These are phyloP conservation scores for Notothenia rossii DNA, from an alignment of 2,113 vertebrate species.

Conservation along the genomic window DNA sequence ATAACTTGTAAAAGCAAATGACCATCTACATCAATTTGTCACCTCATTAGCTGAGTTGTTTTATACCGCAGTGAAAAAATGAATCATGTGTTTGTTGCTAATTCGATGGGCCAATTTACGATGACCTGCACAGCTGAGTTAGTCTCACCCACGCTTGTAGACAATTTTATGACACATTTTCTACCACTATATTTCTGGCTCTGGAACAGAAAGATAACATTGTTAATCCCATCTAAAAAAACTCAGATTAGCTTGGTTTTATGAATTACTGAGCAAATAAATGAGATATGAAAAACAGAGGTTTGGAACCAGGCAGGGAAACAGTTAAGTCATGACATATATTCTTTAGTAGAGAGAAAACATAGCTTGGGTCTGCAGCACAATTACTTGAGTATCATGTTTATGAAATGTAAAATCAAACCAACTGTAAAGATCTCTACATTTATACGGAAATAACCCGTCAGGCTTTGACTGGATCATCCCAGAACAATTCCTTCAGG, in stretches of 20 bases:
- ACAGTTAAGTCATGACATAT: background rate
- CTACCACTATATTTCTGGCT: background rate
- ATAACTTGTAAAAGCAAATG: slow-evolving; percentile 28
- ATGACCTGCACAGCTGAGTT: background rate
- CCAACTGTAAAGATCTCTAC: background rate
- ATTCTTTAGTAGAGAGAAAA: background rate
- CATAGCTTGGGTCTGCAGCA: background rate
- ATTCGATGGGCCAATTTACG: background rate
- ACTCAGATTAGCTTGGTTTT: background rate
- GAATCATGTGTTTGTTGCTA: slow-evolving; percentile 6
- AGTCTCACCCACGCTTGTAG: background rate
- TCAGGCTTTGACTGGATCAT: background rate
- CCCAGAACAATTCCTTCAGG: slow-evolving; percentile 25
- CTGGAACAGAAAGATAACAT: background rate
- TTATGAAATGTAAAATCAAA: too few relatives aligned
- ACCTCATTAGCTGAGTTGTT: slow-evolving; percentile 17
- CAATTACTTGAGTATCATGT: background rate
- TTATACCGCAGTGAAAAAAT: background rate
- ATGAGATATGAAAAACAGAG: background rate
- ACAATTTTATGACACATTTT: background rate
- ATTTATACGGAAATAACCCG: background rate
- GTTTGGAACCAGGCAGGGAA: background rate
- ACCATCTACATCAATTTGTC: slow-evolving; percentile 31
- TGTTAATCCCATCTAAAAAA: background rate
- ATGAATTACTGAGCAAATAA: background rate